Base-by-base conservation (phyloP, 2,113 vertebrate species). In the Colinus virginianus region DNA sequence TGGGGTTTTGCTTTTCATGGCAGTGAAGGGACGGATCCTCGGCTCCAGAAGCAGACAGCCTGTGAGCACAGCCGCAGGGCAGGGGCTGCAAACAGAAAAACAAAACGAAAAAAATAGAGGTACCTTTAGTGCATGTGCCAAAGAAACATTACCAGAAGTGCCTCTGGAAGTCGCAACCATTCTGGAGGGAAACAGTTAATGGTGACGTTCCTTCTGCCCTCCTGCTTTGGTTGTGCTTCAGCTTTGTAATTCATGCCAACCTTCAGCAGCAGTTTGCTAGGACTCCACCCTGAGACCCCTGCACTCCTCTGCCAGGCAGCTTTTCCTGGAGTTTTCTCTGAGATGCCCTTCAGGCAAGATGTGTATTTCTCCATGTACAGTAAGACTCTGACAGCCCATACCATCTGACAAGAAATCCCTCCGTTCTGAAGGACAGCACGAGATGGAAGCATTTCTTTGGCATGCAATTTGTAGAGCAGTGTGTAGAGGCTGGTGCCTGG, bases 151-250 rank as follows among this genome's bases (percentile, higher is more conserved):
- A 59, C 55, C 49, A 71, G 81, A 88, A 36, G n/a, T 59, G 11
- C 11, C 67, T 28, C 69, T 67, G 51, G 32, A 68, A 55, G 48
- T 64, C 74, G 43, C 14, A 23, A 45, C 79, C 63, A 43, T 38
- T 84, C 46, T 55, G 45, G 32, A 75, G 17, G 80, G 42, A 86
- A 91, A 64, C 14, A 42, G 7, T 43, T 70, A 82, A 5, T 40
- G 51, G 70, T 45, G 64, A 84, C 78, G 56, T 93, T 90, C 92
- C 63, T 96, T 87, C 87, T 90, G 59, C 61, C 63, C 80, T 70
- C 78, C 66, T 89, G 67, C 68, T 90, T 93, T 90, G 81, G 42
- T 81, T 22, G 22, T 49, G 48, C 53, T 90, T 91, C 75, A 51
- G 26, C 42, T 72, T 59, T 74, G 38, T 77, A 82, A 85, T 36